These are phyloP conservation scores for Gyps fulvus DNA, from an alignment of 2,113 vertebrate genomes.

Conservation along the genomic window DNA sequence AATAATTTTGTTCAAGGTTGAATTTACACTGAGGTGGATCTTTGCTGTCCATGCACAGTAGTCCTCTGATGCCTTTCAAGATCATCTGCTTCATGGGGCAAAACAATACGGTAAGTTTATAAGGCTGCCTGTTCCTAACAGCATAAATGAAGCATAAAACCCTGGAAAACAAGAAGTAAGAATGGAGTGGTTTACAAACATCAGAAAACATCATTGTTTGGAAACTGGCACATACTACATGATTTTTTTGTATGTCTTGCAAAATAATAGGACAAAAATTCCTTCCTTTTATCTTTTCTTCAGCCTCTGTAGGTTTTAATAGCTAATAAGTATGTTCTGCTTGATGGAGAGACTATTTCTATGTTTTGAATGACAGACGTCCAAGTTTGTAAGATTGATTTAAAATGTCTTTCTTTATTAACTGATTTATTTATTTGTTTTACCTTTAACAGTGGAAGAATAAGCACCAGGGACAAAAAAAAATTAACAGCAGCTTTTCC, in stretches of 20 bases:
- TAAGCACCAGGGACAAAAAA: background rate
- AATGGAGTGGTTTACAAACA: background rate
- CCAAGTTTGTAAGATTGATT: background rate
- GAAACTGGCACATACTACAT: background rate
- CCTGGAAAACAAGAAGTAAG: background rate
- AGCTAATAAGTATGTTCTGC: background rate
- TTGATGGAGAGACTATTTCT: background rate
- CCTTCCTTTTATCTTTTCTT: background rate
- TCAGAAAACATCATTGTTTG: background rate
- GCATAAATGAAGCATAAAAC: background rate
- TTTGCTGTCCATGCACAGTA: background rate
- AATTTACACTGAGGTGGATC: background rate
- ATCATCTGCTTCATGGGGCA: background rate
- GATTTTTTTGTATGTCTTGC: background rate
- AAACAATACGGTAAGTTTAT: background rate
- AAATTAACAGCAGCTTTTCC: background rate
- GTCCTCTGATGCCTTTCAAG: background rate
- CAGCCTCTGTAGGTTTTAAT: background rate
- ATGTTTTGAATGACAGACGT: background rate
- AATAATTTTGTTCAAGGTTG: background rate
- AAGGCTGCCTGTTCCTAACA: background rate
- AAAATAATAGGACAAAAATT: background rate
- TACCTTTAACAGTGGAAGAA: background rate
- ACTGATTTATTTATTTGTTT: background rate
- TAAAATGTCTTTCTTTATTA: background rate